Conservation (phyloP, 2,888 invertebrate genomes). For the Oxyteleia sp. region DNA sequence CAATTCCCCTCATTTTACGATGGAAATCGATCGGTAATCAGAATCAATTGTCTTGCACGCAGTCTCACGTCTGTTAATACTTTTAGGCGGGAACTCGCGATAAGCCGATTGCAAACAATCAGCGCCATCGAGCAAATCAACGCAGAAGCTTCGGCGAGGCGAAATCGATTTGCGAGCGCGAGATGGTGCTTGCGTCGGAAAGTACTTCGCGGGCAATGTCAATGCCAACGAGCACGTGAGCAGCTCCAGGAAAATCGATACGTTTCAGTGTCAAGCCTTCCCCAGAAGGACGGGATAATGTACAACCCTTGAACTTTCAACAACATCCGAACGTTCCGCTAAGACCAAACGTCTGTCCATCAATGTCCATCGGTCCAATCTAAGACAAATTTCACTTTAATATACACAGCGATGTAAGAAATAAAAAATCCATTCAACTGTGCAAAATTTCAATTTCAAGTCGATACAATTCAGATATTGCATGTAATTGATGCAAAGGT, state of each 20-base stretch:
- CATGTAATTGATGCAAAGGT: too few relatives aligned
- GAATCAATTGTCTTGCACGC: not conserved
- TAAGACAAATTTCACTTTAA: too few relatives aligned
- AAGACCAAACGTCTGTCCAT: conserved; percentile 1
- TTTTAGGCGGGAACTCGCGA: conserved; percentile 27
- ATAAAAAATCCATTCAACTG: too few relatives aligned
- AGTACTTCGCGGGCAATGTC: conserved; percentile 85
- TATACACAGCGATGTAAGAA: too few relatives aligned
- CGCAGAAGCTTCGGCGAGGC: conserved; percentile 77
- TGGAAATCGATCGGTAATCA: not conserved
- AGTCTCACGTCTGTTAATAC: not conserved
- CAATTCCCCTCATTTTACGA: not conserved
- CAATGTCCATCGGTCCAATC: not conserved
- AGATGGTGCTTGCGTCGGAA: conserved; percentile 80
- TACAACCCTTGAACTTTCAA: conserved; percentile 45
- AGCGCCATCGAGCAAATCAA: conserved; percentile 62
- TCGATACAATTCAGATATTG: too few relatives aligned
- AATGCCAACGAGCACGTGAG: conserved; percentile 87
- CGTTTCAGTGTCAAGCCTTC: conserved; percentile 81
- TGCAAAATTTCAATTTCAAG: too few relatives aligned
- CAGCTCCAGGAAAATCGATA: conserved; percentile 85
- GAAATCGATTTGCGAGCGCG: conserved; percentile 78
- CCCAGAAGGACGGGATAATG: conserved; percentile 55
- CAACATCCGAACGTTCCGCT: conserved; percentile 2
- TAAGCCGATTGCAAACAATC: conserved; percentile 24